Base-by-base conservation (phyloP, 2,113 vertebrate genomes). In the Oenanthe oenanthe region DNA sequence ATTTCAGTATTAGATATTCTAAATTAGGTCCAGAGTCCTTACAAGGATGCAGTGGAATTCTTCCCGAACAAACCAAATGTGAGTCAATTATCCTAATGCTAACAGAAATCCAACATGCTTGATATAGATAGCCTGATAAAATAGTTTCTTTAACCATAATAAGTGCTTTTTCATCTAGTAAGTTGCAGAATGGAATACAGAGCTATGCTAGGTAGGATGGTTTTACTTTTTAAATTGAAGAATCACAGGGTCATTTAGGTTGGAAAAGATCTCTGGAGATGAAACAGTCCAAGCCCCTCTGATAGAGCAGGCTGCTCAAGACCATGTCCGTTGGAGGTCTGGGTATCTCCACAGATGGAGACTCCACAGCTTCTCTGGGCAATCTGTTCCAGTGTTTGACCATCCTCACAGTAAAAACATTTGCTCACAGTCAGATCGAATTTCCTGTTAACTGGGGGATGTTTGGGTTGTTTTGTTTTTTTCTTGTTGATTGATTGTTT, bases 351-450 rank as follows among this genome's bases (percentile, higher is more conserved):
- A 63, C 43, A 34, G 31, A 9, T 32, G 20, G 36, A 79, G 17
- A 26, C 31, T 32, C 25, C 18, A 38, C 60, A 85, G 26, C 11
- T 65, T 80, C 63, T 61, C 43, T 56, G 21, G 7, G 28, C 22
- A 40, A 7, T n/a, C 25, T 68, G 5, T 63, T 89, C 15, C 32
- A 26, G 17, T 48, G 53, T 85, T 73, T 66, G 53, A 36, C 19
- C 32, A 58, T 28, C 19, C 12, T 62, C 19, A 40, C 11, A 71
- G 32, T 53, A 53, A n/a, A 58, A 84, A 32, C 7, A 13, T 45
- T 71, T 87, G 50, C n/a, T 89, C 5, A 2, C 29, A 25, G 47
- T 87, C 21, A n/a, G 47, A 36, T 54, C 0, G 0, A 84, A 66
- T 51, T 61, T 75, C 43, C n/a, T 38, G 7, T 50, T 72, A 34